Percentiles rank a stretch among this genome's conserved stretches.
phyloP scores from a whole-genome alignment of 2,113 vertebrate genomes.

The Varanus komodoensis region DNA sequence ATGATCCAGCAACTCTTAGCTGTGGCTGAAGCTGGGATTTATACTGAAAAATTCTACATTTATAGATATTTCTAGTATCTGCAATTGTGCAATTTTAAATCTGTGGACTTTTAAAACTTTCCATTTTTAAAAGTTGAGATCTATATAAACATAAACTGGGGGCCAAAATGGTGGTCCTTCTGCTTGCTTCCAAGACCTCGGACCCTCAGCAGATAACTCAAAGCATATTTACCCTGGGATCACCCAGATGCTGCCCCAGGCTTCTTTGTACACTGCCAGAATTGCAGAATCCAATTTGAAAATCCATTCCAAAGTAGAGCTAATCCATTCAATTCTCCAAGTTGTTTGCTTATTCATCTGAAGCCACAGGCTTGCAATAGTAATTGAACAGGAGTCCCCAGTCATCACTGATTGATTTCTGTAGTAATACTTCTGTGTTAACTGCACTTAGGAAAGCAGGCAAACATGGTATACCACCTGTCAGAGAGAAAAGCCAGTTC shows the following conservation, averaged over 20 bases:
- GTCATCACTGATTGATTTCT: not conserved
- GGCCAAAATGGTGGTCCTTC: no score
- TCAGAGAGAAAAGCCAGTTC: not conserved
- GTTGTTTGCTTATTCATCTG: not conserved
- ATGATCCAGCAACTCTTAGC: no score
- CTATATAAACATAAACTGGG: no score
- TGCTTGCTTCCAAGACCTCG: not conserved
- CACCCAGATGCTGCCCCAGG: not conserved
- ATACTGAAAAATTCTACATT: no score
- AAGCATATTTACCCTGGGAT: no score
- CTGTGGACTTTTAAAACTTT: no score
- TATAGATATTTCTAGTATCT: no score
- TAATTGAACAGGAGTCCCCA: not conserved
- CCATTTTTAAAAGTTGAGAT: no score
- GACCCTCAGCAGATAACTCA: not conserved
- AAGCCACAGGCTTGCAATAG: not conserved
- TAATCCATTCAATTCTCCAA: not conserved
- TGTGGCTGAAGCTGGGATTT: no score
- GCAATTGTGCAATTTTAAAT: no score
- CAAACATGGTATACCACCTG: not conserved
- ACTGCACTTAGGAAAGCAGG: not conserved
- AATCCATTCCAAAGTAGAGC: not conserved
- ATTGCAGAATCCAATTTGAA: not conserved
- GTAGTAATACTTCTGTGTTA: not conserved
- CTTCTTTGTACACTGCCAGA: not conserved